Evolutionary conservation across 2,113 vertebrate species (phyloP).

Genomic region (Aldabrachelys gigantea): DNA sequence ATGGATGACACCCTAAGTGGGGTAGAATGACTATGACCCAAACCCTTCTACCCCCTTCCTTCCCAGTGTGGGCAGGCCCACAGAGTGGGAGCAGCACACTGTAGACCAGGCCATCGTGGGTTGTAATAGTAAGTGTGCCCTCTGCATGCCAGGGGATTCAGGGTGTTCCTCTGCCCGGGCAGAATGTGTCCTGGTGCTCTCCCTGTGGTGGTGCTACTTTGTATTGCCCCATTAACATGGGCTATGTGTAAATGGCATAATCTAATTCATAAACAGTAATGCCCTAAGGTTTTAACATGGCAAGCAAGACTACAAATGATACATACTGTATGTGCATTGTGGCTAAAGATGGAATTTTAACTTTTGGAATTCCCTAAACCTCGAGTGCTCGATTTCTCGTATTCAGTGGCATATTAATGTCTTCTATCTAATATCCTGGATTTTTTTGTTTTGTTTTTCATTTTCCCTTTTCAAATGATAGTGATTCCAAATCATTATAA

Average conservation of each 20-base stretch:
- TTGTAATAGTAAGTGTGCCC: background rate
- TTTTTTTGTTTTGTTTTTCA: constrained; percentile 5
- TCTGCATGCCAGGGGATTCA: background rate
- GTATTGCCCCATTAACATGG: accelerated
- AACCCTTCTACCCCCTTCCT: background rate
- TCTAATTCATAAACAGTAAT: background rate
- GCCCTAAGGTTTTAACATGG: background rate
- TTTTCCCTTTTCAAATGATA: background rate
- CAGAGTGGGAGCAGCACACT: background rate
- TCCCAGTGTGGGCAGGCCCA: background rate
- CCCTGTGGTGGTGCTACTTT: background rate
- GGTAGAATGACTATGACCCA: background rate
- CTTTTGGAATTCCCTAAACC: background rate
- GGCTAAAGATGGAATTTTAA: background rate
- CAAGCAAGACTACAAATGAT: background rate
- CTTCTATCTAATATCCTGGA: background rate
- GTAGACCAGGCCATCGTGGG: background rate
- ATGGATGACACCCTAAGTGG: accelerated
- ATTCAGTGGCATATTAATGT: background rate
- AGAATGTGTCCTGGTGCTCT: background rate
- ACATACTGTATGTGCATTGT: background rate
- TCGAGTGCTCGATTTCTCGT: background rate
- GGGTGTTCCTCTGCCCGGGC: background rate
- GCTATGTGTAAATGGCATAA: accelerated
- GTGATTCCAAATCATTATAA: background rate